Base-by-base conservation (phyloP, 2,888 invertebrate genomes). In the Busseola fusca region DNA sequence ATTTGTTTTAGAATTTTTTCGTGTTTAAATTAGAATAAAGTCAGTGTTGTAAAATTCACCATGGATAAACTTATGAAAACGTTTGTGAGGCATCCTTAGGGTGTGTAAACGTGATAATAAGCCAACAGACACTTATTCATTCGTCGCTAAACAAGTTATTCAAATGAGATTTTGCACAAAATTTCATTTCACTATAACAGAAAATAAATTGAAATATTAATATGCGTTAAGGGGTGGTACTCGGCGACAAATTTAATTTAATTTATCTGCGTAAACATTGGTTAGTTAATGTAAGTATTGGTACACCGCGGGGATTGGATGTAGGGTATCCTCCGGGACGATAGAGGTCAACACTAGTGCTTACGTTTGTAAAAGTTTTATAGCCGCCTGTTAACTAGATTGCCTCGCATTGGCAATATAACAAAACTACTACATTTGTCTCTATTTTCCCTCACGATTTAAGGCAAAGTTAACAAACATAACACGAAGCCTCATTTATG, bases 151-250 rank as follows among this genome's bases (percentile, higher is more conserved):
- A 83, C 81, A 85, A 84, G 77, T 87, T 85, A 84, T 86, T 87
- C 75, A 85, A 84, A 87, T 84, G 81, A 85, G 81, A 79, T 81
- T 80, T 75, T 77, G 79, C 78, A 80, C 80, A 77, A 80, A 84
- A 84, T 84, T 83, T 78, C 64, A 78, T 81, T 83, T 82, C 69
- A 82, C 79, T 77, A 70, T 75, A 81, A 59, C 64, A 72, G 81
- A 82, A 83, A 84, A 84, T 84, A 84, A 85, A 87, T 84, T 85
- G 82, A 83, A 86, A 83, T 80, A 78, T 81, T 86, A 84, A 84
- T 86, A 81, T 80, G 77, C 70, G 72, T 81, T 80, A 64, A 76
- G 81, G 66, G 72, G 76, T 69, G 70, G 59, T 45, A n/a, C 64
- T 73, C 14, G 54, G 27, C 21, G 37, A 52, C 27, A 62, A 69